Conservation (phyloP, 2,888 invertebrate species). For the Eilema sororculum region DNA sequence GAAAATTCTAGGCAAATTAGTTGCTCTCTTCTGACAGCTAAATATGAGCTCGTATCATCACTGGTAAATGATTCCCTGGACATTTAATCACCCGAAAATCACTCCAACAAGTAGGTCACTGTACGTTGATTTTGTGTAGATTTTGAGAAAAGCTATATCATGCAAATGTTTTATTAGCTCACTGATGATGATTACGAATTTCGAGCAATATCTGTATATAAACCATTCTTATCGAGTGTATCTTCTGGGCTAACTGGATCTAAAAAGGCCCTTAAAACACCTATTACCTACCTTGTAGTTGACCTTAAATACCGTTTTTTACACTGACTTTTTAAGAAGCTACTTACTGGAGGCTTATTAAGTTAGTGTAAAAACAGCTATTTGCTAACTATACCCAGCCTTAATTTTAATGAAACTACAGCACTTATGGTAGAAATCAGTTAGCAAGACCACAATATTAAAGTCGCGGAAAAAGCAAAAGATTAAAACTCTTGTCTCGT, state of each 20-base stretch:
- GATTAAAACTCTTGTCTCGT: constrained; percentile 72
- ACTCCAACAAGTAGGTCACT: too few species aligned
- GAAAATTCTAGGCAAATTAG: too few species aligned
- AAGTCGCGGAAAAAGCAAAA: constrained; percentile 49
- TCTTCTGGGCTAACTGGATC: background rate
- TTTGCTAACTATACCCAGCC: background rate
- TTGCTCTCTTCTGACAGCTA: too few species aligned
- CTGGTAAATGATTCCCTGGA: background rate
- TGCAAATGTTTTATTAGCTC: too few species aligned
- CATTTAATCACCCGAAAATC: background rate
- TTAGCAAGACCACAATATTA: constrained; percentile 35
- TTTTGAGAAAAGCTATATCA: too few species aligned
- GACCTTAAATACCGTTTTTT: too few species aligned
- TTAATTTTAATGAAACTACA: background rate
- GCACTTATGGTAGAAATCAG: constrained; percentile 15
- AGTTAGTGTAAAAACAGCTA: too few species aligned
- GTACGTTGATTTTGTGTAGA: too few species aligned
- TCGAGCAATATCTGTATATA: background rate
- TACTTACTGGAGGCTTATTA: too few species aligned
- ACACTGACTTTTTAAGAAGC: too few species aligned
- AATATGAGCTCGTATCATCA: background rate
- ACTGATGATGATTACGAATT: background rate
- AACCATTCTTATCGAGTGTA: background rate
- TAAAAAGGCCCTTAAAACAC: too few species aligned
- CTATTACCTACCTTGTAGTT: too few species aligned